phyloP scores from a whole-genome alignment of 35 echinoderm and acorn worm genomes.

The Amphiura filiformis region DNA sequence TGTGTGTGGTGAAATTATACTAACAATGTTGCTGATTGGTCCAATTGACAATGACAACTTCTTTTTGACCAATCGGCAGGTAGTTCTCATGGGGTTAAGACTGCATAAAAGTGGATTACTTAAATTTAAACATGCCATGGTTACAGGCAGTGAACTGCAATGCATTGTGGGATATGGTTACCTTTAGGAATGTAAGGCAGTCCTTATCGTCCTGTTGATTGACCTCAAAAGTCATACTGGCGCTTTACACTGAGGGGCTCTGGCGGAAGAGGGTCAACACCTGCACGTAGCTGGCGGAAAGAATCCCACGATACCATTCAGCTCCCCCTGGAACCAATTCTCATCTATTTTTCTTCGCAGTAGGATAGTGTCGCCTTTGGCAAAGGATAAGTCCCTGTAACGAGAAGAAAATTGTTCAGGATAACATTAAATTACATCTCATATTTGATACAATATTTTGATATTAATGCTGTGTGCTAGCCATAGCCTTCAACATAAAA shows the following conservation, averaged over 20 bases:
- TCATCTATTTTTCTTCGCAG: constrained; percentile 91
- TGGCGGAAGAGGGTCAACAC: constrained; percentile 69
- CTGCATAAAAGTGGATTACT: too few relatives aligned
- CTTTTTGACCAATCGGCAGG: too few relatives aligned
- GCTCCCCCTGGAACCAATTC: constrained; percentile 91
- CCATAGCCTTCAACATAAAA: too few relatives aligned
- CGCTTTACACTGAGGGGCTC: constrained; percentile 95
- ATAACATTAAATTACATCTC: too few relatives aligned
- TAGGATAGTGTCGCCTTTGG: constrained; percentile 80
- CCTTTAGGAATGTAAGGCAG: constrained; percentile 89
- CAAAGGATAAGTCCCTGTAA: constrained; percentile 93
- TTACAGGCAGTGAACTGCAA: too few relatives aligned
- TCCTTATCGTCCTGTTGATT: constrained; percentile 84
- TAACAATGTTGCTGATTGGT: too few relatives aligned
- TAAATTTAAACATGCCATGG: too few relatives aligned
- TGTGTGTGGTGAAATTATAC: too few relatives aligned
- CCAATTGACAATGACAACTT: too few relatives aligned
- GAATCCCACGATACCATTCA: constrained; percentile 71
- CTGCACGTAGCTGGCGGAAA: constrained; percentile 90
- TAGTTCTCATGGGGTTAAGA: too few relatives aligned
- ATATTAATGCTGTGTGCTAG: too few relatives aligned
- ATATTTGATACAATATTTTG: too few relatives aligned
- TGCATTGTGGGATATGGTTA: not conserved
- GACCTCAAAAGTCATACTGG: constrained; percentile 95
- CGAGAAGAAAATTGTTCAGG: not conserved